phyloP scores from a whole-genome alignment of 23 tunicate species.

The Trididemnum miniatum region DNA sequence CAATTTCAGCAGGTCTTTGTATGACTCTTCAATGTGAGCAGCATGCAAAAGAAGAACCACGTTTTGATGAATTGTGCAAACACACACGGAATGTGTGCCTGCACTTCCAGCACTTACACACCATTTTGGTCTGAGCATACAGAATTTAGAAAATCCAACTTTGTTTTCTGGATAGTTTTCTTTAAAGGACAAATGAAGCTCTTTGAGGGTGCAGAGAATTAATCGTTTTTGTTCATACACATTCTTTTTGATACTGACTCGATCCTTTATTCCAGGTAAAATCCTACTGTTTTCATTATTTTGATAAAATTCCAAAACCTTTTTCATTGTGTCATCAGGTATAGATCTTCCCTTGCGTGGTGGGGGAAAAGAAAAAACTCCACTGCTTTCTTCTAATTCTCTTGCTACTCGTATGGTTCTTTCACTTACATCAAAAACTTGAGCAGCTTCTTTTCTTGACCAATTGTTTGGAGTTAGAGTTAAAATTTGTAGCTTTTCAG shows the following conservation, averaged over 20 bases:
- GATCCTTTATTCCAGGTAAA: constrained; percentile 6
- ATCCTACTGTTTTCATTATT: neutral
- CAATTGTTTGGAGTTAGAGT: neutral
- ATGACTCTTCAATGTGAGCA: neutral
- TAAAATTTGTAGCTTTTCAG: neutral
- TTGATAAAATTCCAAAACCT: neutral
- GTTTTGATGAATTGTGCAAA: constrained; percentile 19
- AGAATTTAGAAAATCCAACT: constrained; percentile 1
- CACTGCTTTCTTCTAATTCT: neutral
- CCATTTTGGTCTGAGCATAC: neutral
- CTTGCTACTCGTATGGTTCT: neutral
- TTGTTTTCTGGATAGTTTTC: neutral
- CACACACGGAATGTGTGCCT: neutral
- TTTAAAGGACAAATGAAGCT: neutral
- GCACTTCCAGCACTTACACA: neutral
- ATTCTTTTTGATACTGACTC: neutral
- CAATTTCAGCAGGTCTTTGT: neutral
- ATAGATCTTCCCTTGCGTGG: neutral
- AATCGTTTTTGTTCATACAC: neutral
- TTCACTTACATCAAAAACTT: neutral
- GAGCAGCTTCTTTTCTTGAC: neutral
- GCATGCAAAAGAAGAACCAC: constrained; percentile 2
- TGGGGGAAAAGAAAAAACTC: neutral
- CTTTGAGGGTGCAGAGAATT: neutral
- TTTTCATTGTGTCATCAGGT: neutral